Evolutionary conservation across 2,888 invertebrate species (phyloP), one percentile per base, ranked within the genome.

Genomic region (Oxyteleia sp.): DNA sequence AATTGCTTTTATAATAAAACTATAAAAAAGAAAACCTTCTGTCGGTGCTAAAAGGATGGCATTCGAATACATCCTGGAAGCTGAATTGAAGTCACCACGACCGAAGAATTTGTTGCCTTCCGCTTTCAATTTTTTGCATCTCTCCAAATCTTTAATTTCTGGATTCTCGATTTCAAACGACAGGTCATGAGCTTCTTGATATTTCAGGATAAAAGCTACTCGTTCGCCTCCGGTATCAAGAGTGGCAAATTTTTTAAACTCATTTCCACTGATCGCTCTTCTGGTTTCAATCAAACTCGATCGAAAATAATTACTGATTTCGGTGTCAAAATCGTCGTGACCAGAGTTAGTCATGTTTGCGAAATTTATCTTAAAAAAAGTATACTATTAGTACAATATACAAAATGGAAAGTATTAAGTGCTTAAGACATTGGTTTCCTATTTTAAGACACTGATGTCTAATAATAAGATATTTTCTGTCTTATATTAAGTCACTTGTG

Each of bases 71-170:
- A 95, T 92, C 32, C 95, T 94, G 90, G 97, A 93, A 0, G 98
- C 96, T 86, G 94, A 95, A 29, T 93, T 90, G 94, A 96, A 97
- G 86, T 96, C 95, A 64, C 96, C 96, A 87, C 95, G 95, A 86
- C 95, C 96, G 88, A 97, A 98, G 4, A 95, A 95, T 80, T 94
- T 94, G 89, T 97, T 97, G 2, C 97, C 98, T 76, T 95, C 94
- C 86, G 95, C 94, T 93, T 97, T 97, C 35, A 95, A 93, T 80
- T 94, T 93, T n/a, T 95, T 93, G 7, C 97, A 96, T 88, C 94
- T 94, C 72, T 94, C 94, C 5, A 94, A 90, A 91, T 94, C 94
- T 93, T 97, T 96, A 78, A 93, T 93, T 92, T 93, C 92, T 92
- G 94, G 90, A 83, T 93, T 91, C 89, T 93, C 90, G 92, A 94